Conservation (phyloP, 2,113 vertebrate genomes). For the Ictidomys tridecemlineatus region DNA sequence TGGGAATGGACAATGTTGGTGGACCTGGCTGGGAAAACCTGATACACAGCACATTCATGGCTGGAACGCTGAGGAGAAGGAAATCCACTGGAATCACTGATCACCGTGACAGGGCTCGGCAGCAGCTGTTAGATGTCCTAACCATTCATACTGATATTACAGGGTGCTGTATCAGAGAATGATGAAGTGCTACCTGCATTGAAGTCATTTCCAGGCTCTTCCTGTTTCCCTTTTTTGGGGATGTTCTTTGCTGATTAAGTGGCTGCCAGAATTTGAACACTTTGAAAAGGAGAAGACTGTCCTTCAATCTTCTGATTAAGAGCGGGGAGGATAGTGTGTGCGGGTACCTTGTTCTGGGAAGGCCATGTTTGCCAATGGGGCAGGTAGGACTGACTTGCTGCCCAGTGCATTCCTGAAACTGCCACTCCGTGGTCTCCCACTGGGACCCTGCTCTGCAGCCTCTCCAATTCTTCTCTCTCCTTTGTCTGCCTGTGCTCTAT, state of each 20-base stretch:
- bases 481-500: background rate
- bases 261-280: background rate
- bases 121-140: background rate
- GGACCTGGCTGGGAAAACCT: background rate
- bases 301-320: background rate
- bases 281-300: background rate
- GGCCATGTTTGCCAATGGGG: no score
- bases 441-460: background rate
- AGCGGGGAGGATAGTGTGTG: background rate
- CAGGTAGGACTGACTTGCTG: background rate
- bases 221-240: background rate
- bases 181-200: background rate
- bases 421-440: background rate
- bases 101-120: background rate
- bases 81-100: background rate
- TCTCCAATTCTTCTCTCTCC: background rate
- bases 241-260: background rate
- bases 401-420: background rate
- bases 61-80: background rate
- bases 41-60: fast-evolving
- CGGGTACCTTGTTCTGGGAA: background rate
- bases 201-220: background rate
- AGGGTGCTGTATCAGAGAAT: background rate
- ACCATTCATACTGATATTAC: background rate
- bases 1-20: no score